Conservation (phyloP, 2,888 invertebrate species). For the Gerosis bhagava region DNA sequence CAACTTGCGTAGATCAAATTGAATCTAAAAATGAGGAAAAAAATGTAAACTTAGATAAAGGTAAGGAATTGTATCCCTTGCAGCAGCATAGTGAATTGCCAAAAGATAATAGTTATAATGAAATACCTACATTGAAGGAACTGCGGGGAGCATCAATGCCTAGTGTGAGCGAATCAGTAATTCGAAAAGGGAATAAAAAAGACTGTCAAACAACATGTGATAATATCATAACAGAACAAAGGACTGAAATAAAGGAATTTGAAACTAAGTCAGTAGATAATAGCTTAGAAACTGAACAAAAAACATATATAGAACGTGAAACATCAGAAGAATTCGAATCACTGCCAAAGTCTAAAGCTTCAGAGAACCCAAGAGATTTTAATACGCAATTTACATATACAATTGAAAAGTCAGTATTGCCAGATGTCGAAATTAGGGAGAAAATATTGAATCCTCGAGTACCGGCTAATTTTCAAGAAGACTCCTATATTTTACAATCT, state of each 20-base stretch:
- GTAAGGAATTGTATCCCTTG: slow-evolving; percentile 36
- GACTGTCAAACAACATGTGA: slow-evolving; percentile 73
- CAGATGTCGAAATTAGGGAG: slow-evolving; percentile 12
- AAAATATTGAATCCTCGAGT: slow-evolving; percentile 10
- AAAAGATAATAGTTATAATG: slow-evolving; percentile 63
- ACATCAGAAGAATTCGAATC: slow-evolving; percentile 2
- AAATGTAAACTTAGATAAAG: slow-evolving; percentile 41
- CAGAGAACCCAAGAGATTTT: slow-evolving; percentile 12
- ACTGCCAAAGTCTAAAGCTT: slow-evolving; percentile 13
- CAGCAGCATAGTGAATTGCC: slow-evolving; percentile 57
- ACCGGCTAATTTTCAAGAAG: slow-evolving; percentile 1
- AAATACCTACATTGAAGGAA: slow-evolving; percentile 66
- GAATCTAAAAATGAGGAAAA: slow-evolving; percentile 34
- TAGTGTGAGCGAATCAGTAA: slow-evolving; percentile 65
- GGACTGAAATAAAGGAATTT: slow-evolving; percentile 60
- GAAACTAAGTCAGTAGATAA: slow-evolving; percentile 74
- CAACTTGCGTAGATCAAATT: slow-evolving; percentile 42
- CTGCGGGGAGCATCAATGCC: slow-evolving; percentile 66
- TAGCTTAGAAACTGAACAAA: slow-evolving; percentile 30
- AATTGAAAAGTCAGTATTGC: slow-evolving; percentile 13
- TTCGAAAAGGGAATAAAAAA: slow-evolving; percentile 64
- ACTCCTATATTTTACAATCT: neutral
- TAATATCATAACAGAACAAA: slow-evolving; percentile 61
- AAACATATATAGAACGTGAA: slow-evolving; percentile 7
- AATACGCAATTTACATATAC: slow-evolving; percentile 12